Evolutionary conservation across 2,888 invertebrate genomes (phyloP), one percentile per base, ranked within the genome.

Genomic region (Aricia artaxerxes): DNA sequence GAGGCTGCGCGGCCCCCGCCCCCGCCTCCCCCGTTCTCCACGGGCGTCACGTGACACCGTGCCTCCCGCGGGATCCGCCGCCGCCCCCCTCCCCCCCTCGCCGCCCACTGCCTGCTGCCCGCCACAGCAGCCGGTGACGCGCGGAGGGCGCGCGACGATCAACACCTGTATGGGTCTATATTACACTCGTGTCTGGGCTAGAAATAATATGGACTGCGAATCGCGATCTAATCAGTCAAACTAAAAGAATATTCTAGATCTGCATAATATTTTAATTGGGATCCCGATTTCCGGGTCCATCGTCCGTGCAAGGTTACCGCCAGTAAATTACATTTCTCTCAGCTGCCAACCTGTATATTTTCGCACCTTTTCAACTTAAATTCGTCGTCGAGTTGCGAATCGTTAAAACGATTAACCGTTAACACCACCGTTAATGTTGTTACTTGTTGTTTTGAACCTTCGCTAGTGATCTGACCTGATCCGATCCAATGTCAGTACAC

Each of bases 1-100:
- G 88, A 90, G 88, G 91, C 88, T 87, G 85, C 85, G 84, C 83
- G 82, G 79, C 79, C 49, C 82, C 73, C 72, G 80, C 79, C 31
- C 83, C 80, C 85, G 84, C 83, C 82, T 78, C 79, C 44, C 82
- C 73, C 64, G 80, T 79, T 24, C 82, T 75, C 80, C 75, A 31
- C 81, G 78, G 81, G 31, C 57, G 76, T 69, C 69, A 69, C 69
- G 16, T 69, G 69, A 69, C 16, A 16, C 57, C 57, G 57, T 16
- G 31, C 11, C 24, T 53, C 76, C 76, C 76, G 76, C 53, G 38
- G 75, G 75, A 57, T 31, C 76, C 49, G 35, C 76, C 69, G 16
- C 35, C 13, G 78, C 40, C 82, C 69, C 61, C 80, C 79, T 16
- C 83, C 73, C 80, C 73, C 38, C 80, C 77, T 49, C 49, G 9